These are phyloP conservation scores for Myiotriccus ornatus DNA, from an alignment of 2,797 vertebrate genomes.

Conservation along the genomic window DNA sequence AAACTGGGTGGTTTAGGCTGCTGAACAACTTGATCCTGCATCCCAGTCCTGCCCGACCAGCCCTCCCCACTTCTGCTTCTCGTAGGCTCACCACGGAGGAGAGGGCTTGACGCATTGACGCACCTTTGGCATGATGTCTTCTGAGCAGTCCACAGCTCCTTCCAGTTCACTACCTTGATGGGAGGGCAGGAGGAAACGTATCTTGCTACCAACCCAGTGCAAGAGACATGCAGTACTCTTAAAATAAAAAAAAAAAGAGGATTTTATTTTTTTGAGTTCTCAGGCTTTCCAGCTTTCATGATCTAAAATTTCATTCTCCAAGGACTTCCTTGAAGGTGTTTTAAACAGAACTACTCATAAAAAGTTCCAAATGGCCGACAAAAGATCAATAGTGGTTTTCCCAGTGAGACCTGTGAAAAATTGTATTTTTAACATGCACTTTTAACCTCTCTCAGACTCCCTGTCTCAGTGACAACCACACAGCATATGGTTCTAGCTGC, in stretches of 20 bases:
- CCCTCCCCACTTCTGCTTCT: background rate
- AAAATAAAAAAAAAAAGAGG: background rate
- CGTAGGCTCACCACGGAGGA: fast-evolving
- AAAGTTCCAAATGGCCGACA: background rate
- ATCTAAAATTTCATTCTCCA: background rate
- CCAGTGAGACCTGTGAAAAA: constrained; percentile 9
- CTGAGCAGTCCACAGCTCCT: background rate
- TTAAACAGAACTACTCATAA: background rate
- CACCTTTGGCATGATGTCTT: fast-evolving
- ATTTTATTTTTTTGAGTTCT: background rate
- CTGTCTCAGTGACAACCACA: background rate
- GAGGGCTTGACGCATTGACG: background rate
- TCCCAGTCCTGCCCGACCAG: background rate
- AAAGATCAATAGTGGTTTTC: constrained; percentile 12
- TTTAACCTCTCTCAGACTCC: background rate
- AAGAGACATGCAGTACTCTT: background rate
- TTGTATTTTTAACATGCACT: background rate
- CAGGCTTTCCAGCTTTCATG: background rate
- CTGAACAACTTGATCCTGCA: fast-evolving
- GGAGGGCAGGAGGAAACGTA: fast-evolving
- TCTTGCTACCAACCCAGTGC: fast-evolving
- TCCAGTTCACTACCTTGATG: background rate
- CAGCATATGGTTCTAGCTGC: background rate
- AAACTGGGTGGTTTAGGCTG: background rate
- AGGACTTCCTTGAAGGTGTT: background rate